Evolutionary conservation across 2,888 invertebrate genomes (phyloP).

Genomic region (Apodemia hepburni): DNA sequence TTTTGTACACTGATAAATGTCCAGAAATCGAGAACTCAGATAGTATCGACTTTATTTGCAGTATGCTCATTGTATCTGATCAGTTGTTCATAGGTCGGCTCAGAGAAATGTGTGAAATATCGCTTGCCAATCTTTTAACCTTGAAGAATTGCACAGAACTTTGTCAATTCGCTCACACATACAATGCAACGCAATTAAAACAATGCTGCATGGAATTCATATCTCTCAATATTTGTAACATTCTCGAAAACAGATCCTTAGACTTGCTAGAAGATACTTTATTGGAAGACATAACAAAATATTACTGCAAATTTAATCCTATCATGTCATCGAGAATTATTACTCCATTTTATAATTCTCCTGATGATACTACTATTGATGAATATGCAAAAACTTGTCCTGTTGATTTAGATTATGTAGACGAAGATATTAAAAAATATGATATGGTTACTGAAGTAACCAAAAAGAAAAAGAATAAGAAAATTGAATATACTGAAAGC

Average conservation of each 20-base stretch:
- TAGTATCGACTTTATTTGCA: constrained; percentile 86
- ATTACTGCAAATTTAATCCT: constrained; percentile 83
- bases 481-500: constrained; percentile 65
- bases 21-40: constrained; percentile 79
- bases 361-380: constrained; percentile 78
- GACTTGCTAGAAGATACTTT: constrained; percentile 82
- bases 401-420: constrained; percentile 66
- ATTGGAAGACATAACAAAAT: constrained; percentile 82
- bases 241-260: constrained; percentile 84
- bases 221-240: constrained; percentile 84
- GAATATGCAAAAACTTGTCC: constrained; percentile 60
- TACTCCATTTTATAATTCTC: constrained; percentile 84
- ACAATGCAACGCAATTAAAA: constrained; percentile 87
- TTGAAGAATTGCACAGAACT: constrained; percentile 89
- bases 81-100: constrained; percentile 87
- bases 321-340: constrained; percentile 82
- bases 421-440: constrained; percentile 73
- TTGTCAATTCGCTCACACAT: constrained; percentile 86
- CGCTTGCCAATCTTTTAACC: constrained; percentile 83
- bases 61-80: constrained; percentile 88
- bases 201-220: constrained; percentile 88
- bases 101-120: constrained; percentile 85
- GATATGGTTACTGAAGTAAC: constrained; percentile 49
- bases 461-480: constrained; percentile 67
- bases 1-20: constrained; percentile 86